Evolutionary conservation across 2,888 invertebrate species (phyloP), one percentile per base, ranked within the genome.

Genomic region (Drosophila rubida): DNA sequence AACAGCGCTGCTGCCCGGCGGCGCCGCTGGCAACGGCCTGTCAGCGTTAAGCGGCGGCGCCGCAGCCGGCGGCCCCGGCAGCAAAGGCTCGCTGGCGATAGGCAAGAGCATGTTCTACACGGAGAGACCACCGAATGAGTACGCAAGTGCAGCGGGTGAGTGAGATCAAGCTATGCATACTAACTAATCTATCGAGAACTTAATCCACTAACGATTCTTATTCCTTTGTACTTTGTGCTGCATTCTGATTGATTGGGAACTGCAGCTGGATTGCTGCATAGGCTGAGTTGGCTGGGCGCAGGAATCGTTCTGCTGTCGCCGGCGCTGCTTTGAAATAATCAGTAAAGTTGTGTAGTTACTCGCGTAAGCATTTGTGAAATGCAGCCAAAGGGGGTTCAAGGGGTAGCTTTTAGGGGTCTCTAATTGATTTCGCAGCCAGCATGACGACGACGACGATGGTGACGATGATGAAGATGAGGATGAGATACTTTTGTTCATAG

Each of bases 101-200:
- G 92, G 92, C 50, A 92, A 92, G 63, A 92, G 92, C 78, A 90
- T 91, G 78, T 92, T 91, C 70, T 91, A 91, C 54, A 92, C 92
- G 13, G 92, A 92, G 75, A 89, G 90, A 80, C 92, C 92, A 87
- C 92, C 92, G 76, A 92, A 91, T 70, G 91, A 92, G 45, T 90
- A 90, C 69, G 89, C 90, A 60, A 89, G 90, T 45, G 78, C 88
- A 30, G 69, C 76, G 72, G 90, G 91, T 91, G 77, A 86, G 88
- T 82, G 27, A 35, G 3, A 1, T n/a, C n/a, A n/a, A n/a, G n/a
- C n/a, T n/a, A n/a, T n/a, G n/a, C n/a, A n/a, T n/a, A n/a, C n/a
- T n/a, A n/a, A n/a, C n/a, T n/a, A n/a, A n/a, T n/a, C n/a, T n/a
- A n/a, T n/a, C n/a, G n/a, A n/a, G n/a, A n/a, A n/a, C n/a, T n/a